A percentile compares a stretch with the other conserved stretches of the same genome.
phyloP scores from a whole-genome alignment of 2,797 vertebrate genomes.

The Botia almorhae region DNA sequence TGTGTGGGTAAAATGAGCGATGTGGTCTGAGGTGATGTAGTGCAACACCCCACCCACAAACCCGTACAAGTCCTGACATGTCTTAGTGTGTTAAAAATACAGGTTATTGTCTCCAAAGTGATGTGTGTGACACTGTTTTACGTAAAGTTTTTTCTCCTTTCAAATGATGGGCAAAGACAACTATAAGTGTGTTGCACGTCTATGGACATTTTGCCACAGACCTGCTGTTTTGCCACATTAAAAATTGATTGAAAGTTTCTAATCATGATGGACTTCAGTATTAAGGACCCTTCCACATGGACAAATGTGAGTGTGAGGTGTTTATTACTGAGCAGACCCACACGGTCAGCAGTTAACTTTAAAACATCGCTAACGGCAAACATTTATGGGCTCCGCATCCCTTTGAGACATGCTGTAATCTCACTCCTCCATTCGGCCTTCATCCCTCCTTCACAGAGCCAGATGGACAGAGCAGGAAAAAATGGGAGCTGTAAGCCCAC shows the following conservation, averaged over 20 bases:
- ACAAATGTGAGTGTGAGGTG: constrained; percentile 26
- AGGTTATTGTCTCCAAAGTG: not conserved
- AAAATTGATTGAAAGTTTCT: too few species aligned
- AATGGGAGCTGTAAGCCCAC: constrained; percentile 58
- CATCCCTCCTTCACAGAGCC: constrained; percentile 46
- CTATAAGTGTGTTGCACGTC: too few species aligned
- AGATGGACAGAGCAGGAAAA: constrained; percentile 63
- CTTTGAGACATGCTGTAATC: constrained; percentile 41
- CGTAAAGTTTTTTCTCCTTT: too few species aligned
- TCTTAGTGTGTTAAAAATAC: not conserved
- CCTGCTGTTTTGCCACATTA: too few species aligned
- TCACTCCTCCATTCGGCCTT: constrained; percentile 45
- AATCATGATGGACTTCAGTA: not conserved
- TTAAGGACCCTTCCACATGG: constrained; percentile 26
- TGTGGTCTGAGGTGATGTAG: constrained; percentile 40
- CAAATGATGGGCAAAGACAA: too few species aligned
- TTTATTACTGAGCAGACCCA: constrained; percentile 22
- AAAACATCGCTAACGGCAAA: constrained; percentile 49
- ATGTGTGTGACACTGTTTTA: too few species aligned
- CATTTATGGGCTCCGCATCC: constrained; percentile 49
- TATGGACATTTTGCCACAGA: too few species aligned
- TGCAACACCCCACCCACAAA: constrained; percentile 60
- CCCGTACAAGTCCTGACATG: constrained; percentile 28
- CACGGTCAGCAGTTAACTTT: constrained; percentile 44
- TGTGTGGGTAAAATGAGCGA: constrained; percentile 57